A percentile compares a stretch with the other conserved stretches of the same genome.
Conservation (phyloP, 2,113 vertebrate species). For the Chascanopsetta lugubris region DNA sequence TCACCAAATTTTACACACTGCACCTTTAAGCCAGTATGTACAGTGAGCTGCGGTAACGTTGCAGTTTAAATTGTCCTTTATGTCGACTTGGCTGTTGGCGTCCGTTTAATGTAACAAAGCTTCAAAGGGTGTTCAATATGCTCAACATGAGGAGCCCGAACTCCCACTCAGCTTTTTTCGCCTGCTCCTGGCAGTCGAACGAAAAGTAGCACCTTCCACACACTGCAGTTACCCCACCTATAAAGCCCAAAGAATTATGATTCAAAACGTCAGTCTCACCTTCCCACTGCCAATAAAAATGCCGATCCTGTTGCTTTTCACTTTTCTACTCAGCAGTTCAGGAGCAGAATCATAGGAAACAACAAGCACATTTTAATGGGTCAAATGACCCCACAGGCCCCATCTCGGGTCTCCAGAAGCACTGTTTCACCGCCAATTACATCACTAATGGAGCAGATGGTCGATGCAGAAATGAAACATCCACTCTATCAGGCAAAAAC, state of each 20-base stretch:
- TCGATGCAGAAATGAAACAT: slow-evolving; percentile 37
- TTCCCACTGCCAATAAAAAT: slow-evolving; percentile 29
- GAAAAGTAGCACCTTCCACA: not conserved
- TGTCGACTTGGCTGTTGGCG: not conserved
- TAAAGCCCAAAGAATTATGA: slow-evolving; percentile 6
- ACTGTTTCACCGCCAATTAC: slow-evolving; percentile 50
- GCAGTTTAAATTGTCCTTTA: not conserved
- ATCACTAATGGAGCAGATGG: slow-evolving; percentile 58
- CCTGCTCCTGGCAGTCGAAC: not conserved
- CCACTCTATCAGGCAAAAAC: slow-evolving; percentile 49
- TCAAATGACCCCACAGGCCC: slow-evolving; percentile 25
- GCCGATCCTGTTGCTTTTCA: slow-evolving; percentile 31
- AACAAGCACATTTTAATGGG: slow-evolving; percentile 43
- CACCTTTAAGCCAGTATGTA: no score
- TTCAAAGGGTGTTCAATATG: not conserved
- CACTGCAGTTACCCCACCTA: not conserved
- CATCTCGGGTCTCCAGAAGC: slow-evolving; percentile 42
- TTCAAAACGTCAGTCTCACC: slow-evolving; percentile 27
- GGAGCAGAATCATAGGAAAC: slow-evolving; percentile 24
- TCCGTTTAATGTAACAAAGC: slow-evolving; percentile 3
- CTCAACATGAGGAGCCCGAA: slow-evolving; percentile 3
- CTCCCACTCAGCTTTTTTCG: not conserved
- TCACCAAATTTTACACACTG: no score
- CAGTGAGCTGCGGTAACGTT: slow-evolving; percentile 8
- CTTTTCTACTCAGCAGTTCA: slow-evolving; percentile 16